Conservation (phyloP, 2,113 vertebrate species). For the Nerophis ophidion region DNA sequence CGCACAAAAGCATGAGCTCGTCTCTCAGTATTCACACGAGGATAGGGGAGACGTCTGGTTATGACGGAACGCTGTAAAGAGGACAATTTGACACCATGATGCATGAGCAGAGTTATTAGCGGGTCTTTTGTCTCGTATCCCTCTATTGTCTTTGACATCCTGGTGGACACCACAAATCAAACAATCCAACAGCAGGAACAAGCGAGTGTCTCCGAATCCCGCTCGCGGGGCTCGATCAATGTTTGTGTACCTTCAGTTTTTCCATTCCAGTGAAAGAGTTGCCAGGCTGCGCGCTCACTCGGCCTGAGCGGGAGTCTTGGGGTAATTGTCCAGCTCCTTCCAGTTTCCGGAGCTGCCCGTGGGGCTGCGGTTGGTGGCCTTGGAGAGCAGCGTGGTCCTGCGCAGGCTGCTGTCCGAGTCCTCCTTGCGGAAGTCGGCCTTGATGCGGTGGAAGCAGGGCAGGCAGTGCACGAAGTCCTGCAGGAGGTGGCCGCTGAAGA, state of each 20-base stretch:
- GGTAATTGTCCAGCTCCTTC: conserved; percentile 71
- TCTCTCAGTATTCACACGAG: neutral
- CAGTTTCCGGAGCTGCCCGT: conserved; percentile 76
- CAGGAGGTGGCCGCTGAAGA: conserved; percentile 93
- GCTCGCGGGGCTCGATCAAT: neutral
- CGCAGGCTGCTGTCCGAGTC: conserved; percentile 85
- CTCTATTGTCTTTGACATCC: neutral
- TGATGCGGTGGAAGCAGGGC: conserved; percentile 72
- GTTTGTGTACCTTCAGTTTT: conserved; percentile 10
- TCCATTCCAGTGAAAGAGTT: conserved; percentile 12
- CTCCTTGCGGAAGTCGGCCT: conserved; percentile 75
- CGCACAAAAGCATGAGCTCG: no score
- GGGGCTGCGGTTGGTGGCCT: conserved; percentile 78
- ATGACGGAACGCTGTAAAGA: neutral
- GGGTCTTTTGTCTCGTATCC: neutral
- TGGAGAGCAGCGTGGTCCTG: conserved; percentile 80
- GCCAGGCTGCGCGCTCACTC: conserved; percentile 53
- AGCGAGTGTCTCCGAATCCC: neutral
- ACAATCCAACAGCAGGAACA: neutral
- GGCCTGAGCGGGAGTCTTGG: conserved; percentile 69
- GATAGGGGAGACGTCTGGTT: neutral
- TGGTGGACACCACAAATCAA: neutral
- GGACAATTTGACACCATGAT: neutral
- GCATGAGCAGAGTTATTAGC: neutral
- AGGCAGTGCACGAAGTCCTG: conserved; percentile 86